Percentiles rank a stretch among this genome's conserved stretches.
These are phyloP conservation scores for Edolisoma coerulescens DNA, from an alignment of 2,113 vertebrate species.

Conservation along the genomic window DNA sequence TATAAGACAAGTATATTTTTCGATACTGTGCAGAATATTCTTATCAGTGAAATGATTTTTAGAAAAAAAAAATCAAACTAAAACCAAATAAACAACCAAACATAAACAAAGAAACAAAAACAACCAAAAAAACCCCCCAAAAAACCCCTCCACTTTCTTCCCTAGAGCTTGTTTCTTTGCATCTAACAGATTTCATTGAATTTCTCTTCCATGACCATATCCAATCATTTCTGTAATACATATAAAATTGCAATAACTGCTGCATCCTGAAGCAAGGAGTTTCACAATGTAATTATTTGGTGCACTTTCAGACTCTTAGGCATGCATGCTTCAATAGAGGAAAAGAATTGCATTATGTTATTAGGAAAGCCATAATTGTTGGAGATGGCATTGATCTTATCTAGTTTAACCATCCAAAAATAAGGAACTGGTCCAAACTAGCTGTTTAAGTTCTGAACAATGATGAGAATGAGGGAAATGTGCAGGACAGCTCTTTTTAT, in stretches of 20 bases:
- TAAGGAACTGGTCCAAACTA: neutral
- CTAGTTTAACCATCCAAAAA: neutral
- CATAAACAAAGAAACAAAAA: neutral
- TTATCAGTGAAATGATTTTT: neutral
- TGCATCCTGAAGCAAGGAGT: constrained; percentile 6
- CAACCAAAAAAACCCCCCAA: neutral
- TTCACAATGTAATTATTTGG: constrained; percentile 4
- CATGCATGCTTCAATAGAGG: neutral
- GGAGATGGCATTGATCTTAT: neutral
- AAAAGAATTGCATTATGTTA: neutral
- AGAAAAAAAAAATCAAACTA: neutral
- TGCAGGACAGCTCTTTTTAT: neutral
- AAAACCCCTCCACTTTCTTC: neutral
- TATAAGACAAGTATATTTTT: neutral
- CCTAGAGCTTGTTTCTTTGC: neutral
- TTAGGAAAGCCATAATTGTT: neutral
- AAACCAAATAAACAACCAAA: rapidly evolving
- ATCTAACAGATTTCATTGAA: neutral
- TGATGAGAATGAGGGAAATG: neutral
- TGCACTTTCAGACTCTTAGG: neutral
- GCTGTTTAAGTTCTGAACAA: neutral
- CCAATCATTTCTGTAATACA: constrained; percentile 15
- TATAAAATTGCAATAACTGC: neutral
- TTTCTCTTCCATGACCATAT: constrained; percentile 25
- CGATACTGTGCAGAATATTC: neutral